Conservation (phyloP, 2,113 vertebrate genomes). For the Carlito syrichta region DNA sequence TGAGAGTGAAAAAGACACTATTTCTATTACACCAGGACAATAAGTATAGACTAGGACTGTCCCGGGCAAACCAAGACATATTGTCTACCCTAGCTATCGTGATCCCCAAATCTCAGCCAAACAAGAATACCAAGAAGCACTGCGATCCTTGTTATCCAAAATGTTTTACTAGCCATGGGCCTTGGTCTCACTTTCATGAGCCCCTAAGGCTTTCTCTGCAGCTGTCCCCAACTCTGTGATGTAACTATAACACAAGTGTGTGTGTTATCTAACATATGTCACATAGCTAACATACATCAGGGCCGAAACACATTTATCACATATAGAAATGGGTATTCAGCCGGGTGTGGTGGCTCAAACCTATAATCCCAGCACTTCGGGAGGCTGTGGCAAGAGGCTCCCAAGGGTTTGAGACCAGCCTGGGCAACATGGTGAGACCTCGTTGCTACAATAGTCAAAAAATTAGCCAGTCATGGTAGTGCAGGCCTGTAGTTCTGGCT, state of each 20-base stretch:
- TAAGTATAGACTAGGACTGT: not conserved
- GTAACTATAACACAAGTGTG: not conserved
- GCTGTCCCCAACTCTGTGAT: not conserved
- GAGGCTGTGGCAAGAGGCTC: too few species aligned
- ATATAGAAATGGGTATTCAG: not conserved
- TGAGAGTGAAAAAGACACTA: not conserved
- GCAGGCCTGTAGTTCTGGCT: too few species aligned
- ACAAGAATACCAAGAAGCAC: not conserved
- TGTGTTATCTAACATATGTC: too few species aligned
- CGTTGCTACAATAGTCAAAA: too few species aligned
- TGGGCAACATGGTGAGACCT: too few species aligned
- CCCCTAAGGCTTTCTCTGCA: not conserved
- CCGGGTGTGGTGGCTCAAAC: too few species aligned
- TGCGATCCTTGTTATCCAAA: not conserved
- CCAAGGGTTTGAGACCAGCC: too few species aligned
- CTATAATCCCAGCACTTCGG: too few species aligned
- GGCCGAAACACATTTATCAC: not conserved
- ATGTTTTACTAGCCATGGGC: not conserved
- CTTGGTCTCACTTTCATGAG: not conserved
- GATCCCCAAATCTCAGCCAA: not conserved
- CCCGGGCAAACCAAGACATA: not conserved
- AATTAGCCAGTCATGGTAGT: too few species aligned
- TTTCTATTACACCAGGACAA: not conserved
- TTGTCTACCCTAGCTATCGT: not conserved
- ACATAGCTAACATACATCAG: not conserved